A percentile compares a stretch with the other conserved stretches of the same genome.
These are phyloP conservation scores for Entomobrya proxima DNA, from an alignment of 2,888 invertebrate species.

Conservation along the genomic window DNA sequence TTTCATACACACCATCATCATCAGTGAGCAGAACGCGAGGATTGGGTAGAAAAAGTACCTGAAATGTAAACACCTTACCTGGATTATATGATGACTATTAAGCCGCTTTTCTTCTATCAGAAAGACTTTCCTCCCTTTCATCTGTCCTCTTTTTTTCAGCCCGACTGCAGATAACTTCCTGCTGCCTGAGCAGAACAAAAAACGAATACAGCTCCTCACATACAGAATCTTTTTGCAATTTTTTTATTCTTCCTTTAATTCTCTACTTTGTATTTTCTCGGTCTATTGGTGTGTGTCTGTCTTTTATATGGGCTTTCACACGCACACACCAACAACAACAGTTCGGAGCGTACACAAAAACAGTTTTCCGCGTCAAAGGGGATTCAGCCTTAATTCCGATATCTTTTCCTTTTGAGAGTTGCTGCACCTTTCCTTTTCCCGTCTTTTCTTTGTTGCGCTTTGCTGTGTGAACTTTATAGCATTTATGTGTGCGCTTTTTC, in stretches of 20 bases:
- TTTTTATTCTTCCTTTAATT: not conserved
- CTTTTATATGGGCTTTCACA: not conserved
- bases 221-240: not conserved
- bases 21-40: not conserved
- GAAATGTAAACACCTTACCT: slow-evolving; percentile 30
- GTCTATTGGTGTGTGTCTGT: not conserved
- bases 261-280: not conserved
- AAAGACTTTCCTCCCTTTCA: not conserved
- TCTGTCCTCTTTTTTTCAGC: not conserved
- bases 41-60: not conserved
- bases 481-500: slow-evolving; percentile 16
- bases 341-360: not conserved
- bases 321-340: not conserved
- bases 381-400: slow-evolving; percentile 47
- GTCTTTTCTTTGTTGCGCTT: not conserved
- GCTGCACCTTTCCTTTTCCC: slow-evolving; percentile 15
- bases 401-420: slow-evolving; percentile 34
- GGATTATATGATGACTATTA: slow-evolving; percentile 20
- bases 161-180: not conserved
- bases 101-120: not conserved
- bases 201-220: slow-evolving; percentile 3
- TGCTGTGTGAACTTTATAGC: not conserved
- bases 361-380: not conserved
- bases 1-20: not conserved
- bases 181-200: slow-evolving; percentile 21